These are phyloP conservation scores for Elaeidobius kamerunicus DNA, from an alignment of 2,888 invertebrate genomes.

Conservation along the genomic window DNA sequence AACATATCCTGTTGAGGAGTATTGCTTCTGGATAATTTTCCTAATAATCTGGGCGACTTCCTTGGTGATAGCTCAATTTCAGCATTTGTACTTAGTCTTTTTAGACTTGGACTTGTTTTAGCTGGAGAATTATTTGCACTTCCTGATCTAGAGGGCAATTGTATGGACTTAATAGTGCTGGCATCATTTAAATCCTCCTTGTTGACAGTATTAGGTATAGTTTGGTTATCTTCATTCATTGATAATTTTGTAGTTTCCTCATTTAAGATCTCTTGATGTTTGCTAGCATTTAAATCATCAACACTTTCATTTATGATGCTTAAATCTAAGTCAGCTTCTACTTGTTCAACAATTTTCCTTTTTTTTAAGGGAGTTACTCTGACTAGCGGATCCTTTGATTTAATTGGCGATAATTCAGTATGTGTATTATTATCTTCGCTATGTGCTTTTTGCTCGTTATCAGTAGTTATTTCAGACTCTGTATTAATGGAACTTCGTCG, in stretches of 20 bases:
- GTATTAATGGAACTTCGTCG: conserved; percentile 14
- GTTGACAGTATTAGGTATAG: too few relatives aligned
- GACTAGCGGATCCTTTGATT: conserved; percentile 12
- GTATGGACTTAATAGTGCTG: too few relatives aligned
- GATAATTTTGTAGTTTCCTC: too few relatives aligned
- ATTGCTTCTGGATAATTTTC: conserved; percentile 4
- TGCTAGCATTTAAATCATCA: conserved; percentile 29
- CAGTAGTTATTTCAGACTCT: conserved; percentile 13
- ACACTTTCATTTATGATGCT: conserved; percentile 33
- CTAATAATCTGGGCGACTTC: conserved; percentile 32
- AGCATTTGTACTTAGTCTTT: neutral
- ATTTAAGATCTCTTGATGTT: conserved; percentile 2
- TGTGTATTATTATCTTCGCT: neutral
- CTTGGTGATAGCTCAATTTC: conserved; percentile 9
- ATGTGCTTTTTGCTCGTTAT: neutral
- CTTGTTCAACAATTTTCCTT: conserved; percentile 22
- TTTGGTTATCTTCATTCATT: too few relatives aligned
- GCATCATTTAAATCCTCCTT: too few relatives aligned
- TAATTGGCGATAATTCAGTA: conserved; percentile 6
- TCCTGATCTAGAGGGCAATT: neutral
- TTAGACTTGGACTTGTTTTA: neutral
- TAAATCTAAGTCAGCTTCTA: conserved; percentile 32
- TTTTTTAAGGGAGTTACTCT: conserved; percentile 26
- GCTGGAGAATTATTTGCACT: neutral
- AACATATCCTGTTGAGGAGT: neutral